These are phyloP conservation scores for Habroteleia sp. DNA, from an alignment of 2,888 invertebrate genomes.

Conservation along the genomic window DNA sequence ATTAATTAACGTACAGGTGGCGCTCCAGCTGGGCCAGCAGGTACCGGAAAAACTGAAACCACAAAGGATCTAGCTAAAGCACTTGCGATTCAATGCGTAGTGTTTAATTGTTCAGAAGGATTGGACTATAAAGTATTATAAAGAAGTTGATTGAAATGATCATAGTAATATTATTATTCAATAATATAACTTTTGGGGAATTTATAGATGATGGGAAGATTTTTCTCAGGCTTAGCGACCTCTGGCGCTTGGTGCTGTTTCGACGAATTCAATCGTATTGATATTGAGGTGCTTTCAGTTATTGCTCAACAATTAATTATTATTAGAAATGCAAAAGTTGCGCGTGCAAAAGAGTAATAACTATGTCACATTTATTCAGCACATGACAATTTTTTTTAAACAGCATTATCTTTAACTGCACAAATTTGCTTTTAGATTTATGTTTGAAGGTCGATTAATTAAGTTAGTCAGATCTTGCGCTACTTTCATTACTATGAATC, in stretches of 20 bases:
- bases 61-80: slow-evolving; percentile 95
- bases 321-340: slow-evolving; percentile 91
- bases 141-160: too few species aligned
- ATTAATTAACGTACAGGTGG: slow-evolving; percentile 85
- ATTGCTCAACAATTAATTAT: slow-evolving; percentile 95
- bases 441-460: slow-evolving; percentile 95
- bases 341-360: slow-evolving; percentile 83
- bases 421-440: too few species aligned
- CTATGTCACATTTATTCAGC: too few species aligned
- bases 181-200: not conserved
- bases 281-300: slow-evolving; percentile 94
- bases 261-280: slow-evolving; percentile 95
- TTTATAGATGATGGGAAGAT: slow-evolving; percentile 92
- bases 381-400: too few species aligned
- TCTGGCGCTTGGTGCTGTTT: slow-evolving; percentile 97
- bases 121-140: slow-evolving; percentile 83
- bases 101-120: slow-evolving; percentile 95
- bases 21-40: slow-evolving; percentile 92
- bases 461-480: slow-evolving; percentile 90
- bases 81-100: slow-evolving; percentile 93
- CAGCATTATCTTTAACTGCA: too few species aligned
- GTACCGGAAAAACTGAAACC: slow-evolving; percentile 88
- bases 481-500: slow-evolving; percentile 95
- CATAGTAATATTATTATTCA: too few species aligned
- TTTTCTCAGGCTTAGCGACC: slow-evolving; percentile 93